A percentile compares a stretch with the other conserved stretches of the same genome.
phyloP scores from a whole-genome alignment of 1,140 invertebrate genomes.

The Drosophila saltans region DNA sequence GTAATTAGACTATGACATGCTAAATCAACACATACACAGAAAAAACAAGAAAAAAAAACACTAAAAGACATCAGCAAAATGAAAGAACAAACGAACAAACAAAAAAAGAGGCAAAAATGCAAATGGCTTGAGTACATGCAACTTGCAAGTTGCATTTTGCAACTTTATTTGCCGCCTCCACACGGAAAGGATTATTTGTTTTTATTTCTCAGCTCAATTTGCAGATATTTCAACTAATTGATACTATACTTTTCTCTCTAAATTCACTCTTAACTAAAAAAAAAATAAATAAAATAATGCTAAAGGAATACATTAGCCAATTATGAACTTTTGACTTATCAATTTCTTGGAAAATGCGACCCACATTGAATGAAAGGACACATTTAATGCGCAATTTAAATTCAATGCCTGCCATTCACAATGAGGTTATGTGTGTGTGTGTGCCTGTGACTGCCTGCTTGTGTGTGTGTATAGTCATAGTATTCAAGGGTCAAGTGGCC shows the following conservation, averaged over 20 bases:
- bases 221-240: conserved; percentile 40
- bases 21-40: conserved; percentile 49
- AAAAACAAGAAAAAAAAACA: not conserved
- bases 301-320: conserved; percentile 47
- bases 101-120: conserved; percentile 10
- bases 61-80: no score
- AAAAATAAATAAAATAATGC: not conserved
- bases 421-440: not conserved
- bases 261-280: conserved; percentile 22
- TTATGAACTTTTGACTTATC: conserved; percentile 79
- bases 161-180: not conserved
- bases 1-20: conserved; percentile 74
- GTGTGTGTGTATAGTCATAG: conserved; percentile 11
- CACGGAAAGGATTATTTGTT: conserved; percentile 49
- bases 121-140: conserved; percentile 62
- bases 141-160: conserved; percentile 29
- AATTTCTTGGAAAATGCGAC: conserved; percentile 60
- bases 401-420: conserved; percentile 63
- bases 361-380: conserved; percentile 42
- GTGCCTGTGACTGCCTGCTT: conserved; percentile 19
- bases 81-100: not conserved
- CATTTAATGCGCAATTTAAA: conserved; percentile 79
- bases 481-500: conserved; percentile 72
- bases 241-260: not conserved
- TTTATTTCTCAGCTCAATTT: conserved; percentile 67